These are phyloP conservation scores for Episyrphus balteatus DNA, from an alignment of 1,140 invertebrate genomes.

Conservation along the genomic window DNA sequence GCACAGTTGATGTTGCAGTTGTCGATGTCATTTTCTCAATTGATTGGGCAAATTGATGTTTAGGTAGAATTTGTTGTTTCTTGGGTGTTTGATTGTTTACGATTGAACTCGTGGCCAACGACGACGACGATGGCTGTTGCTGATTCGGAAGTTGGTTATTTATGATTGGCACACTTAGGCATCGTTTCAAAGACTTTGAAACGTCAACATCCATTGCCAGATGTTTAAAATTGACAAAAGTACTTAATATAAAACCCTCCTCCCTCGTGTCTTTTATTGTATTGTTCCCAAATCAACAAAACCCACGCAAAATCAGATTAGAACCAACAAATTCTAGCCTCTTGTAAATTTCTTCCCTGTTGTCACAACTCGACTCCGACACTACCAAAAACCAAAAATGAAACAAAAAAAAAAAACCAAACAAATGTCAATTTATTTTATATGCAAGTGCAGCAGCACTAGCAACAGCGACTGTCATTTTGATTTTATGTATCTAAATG, in stretches of 20 bases:
- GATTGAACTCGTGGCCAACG: neutral
- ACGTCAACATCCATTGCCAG: slow-evolving; percentile 41
- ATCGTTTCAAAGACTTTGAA: slow-evolving; percentile 58
- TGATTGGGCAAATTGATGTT: slow-evolving; percentile 8
- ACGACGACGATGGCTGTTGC: slow-evolving; percentile 39
- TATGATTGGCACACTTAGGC: slow-evolving; percentile 74
- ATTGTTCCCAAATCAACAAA: slow-evolving; percentile 15
- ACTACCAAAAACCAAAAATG: too few relatives aligned
- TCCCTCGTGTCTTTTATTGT: slow-evolving; percentile 12
- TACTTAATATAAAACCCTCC: neutral
- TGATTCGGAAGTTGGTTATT: slow-evolving; percentile 45
- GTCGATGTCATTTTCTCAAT: slow-evolving; percentile 37
- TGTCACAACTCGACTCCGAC: too few relatives aligned
- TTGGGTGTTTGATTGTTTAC: too few relatives aligned
- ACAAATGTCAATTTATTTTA: too few relatives aligned
- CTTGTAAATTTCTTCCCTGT: too few relatives aligned
- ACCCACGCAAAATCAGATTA: neutral
- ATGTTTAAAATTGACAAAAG: neutral
- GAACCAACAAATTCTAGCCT: too few relatives aligned
- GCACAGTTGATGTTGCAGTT: slow-evolving; percentile 19
- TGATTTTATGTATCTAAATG: too few relatives aligned
- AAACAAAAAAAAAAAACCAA: too few relatives aligned
- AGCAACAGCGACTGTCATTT: too few relatives aligned
- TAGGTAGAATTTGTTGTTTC: neutral
- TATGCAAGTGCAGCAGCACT: too few relatives aligned